Percentiles rank a stretch among this genome's conserved stretches.
phyloP scores from a whole-genome alignment of 2,888 invertebrate species.

The Deilephila porcellus region DNA sequence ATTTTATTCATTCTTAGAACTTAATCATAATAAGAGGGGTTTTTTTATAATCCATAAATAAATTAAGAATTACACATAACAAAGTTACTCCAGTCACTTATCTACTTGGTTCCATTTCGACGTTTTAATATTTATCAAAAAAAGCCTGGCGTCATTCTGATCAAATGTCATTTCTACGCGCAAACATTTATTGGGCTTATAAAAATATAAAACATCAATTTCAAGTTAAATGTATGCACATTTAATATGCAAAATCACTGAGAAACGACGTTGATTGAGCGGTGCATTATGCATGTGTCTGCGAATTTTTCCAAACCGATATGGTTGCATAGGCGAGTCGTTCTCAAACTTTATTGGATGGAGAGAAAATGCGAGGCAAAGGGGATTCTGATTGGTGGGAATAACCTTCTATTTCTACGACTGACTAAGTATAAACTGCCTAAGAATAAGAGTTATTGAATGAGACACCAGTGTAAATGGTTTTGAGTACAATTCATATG shows the following conservation, averaged over 20 bases:
- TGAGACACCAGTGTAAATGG: no score
- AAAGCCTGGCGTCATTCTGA: background rate
- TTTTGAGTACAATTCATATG: no score
- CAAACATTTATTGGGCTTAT: background rate
- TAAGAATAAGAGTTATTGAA: no score
- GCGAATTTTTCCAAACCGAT: constrained; percentile 2
- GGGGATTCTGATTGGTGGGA: background rate
- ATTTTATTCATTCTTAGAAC: no score
- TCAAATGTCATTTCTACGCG: background rate
- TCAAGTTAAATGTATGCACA: background rate
- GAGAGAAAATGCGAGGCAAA: background rate
- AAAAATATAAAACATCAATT: background rate
- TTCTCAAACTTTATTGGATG: constrained; percentile 3
- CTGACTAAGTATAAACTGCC: no score
- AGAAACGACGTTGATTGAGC: constrained; percentile 17
- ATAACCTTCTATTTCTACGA: no score
- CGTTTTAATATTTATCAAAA: background rate
- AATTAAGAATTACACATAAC: no score
- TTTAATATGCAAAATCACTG: constrained; percentile 18
- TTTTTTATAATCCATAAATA: no score
- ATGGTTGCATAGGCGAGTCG: background rate
- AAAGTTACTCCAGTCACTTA: no score
- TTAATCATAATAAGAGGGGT: no score
- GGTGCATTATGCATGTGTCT: constrained; percentile 20
- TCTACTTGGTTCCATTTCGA: no score